phyloP scores from a whole-genome alignment of 2,888 invertebrate genomes.

The Calameuta filiformis region DNA sequence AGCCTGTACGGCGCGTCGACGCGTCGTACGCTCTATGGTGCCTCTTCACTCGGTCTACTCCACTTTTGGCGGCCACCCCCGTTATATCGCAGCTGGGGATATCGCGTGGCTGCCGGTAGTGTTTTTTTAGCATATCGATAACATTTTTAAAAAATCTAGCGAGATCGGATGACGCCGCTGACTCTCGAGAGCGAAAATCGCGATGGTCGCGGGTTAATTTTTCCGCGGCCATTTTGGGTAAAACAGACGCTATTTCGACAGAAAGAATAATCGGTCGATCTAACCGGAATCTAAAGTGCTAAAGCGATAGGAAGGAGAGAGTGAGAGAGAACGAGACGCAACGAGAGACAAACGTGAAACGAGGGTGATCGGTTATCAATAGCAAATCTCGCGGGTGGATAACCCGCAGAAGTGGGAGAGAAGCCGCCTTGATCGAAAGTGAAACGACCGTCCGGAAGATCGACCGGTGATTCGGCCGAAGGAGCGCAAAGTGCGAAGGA shows the following conservation, averaged over 20 bases:
- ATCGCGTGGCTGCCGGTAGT: not conserved
- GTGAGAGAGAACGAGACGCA: too few relatives aligned
- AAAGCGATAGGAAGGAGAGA: not conserved
- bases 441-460: too few relatives aligned
- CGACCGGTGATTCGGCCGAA: too few relatives aligned
- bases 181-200: too few relatives aligned
- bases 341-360: too few relatives aligned
- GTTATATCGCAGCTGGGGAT: not conserved
- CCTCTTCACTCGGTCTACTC: slow-evolving; percentile 49
- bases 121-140: not conserved
- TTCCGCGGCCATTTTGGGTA: not conserved
- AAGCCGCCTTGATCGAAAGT: too few relatives aligned
- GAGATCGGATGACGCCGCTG: too few relatives aligned
- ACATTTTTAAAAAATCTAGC: not conserved
- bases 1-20: not conserved
- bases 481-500: too few relatives aligned
- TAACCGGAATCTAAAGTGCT: not conserved
- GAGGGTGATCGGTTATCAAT: too few relatives aligned
- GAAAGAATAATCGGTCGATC: not conserved
- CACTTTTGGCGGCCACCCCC: not conserved
- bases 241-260: not conserved
- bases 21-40: slow-evolving; percentile 46
- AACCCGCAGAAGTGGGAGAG: too few relatives aligned
- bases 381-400: too few relatives aligned
- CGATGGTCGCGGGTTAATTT: not conserved